Evolutionary conservation across 2,113 vertebrate species (phyloP).

Genomic region (Puma concolor): DNA sequence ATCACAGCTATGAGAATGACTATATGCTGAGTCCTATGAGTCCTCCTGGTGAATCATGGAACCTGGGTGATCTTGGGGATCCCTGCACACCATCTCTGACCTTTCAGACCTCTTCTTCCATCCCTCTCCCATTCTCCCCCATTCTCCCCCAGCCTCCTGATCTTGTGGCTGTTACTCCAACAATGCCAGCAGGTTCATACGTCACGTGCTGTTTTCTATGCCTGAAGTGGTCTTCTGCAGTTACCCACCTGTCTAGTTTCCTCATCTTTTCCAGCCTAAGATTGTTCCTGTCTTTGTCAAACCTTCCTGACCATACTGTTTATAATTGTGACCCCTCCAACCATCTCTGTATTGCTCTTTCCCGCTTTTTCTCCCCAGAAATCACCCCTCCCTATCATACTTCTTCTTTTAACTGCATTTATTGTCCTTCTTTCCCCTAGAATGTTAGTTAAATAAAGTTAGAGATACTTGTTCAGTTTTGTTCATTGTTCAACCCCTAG

Average conservation of each 20-base stretch:
- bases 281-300: not conserved
- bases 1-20: not conserved
- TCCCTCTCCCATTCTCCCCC: not conserved
- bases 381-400: not conserved
- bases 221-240: not conserved
- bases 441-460: not conserved
- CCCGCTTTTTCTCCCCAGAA: not conserved
- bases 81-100: accelerated
- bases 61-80: not conserved
- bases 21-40: not conserved
- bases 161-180: not conserved
- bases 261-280: not conserved
- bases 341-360: not conserved
- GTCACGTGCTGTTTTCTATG: not conserved
- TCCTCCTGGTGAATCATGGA: not conserved
- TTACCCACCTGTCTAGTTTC: not conserved
- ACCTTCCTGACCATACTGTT: not conserved
- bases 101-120: not conserved
- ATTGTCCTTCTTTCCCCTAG: not conserved
- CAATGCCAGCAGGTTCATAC: not conserved
- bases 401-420: not conserved
- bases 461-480: not conserved
- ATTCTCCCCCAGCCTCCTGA: not conserved
- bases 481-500: not conserved
- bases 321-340: not conserved